These are phyloP conservation scores for Buphagus erythrorhynchus DNA, from an alignment of 2,797 vertebrate species.

Conservation along the genomic window DNA sequence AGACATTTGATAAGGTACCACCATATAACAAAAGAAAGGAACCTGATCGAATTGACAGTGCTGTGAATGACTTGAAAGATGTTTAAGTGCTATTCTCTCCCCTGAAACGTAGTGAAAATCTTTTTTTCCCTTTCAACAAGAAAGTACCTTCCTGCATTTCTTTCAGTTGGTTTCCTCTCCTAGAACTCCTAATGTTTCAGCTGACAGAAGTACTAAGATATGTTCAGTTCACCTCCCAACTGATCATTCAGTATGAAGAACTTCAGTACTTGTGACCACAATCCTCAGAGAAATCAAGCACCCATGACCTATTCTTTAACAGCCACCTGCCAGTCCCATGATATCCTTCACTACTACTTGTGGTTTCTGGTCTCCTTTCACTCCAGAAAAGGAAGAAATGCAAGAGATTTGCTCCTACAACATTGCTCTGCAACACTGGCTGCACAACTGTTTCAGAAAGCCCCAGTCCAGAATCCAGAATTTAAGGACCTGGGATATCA, in stretches of 20 bases:
- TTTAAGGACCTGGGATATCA: background rate
- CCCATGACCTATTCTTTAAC: background rate
- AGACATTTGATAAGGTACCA: background rate
- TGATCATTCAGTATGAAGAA: background rate
- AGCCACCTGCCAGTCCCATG: accelerated
- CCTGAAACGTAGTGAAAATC: background rate
- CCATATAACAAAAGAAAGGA: background rate
- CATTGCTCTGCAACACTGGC: background rate
- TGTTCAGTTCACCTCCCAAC: background rate
- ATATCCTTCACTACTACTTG: background rate
- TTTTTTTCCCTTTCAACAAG: background rate
- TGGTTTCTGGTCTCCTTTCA: background rate
- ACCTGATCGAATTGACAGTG: background rate
- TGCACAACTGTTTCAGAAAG: background rate
- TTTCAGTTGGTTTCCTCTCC: background rate
- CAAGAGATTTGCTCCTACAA: background rate
- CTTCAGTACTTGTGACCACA: background rate
- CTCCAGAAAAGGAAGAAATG: background rate
- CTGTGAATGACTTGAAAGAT: background rate
- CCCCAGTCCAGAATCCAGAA: background rate
- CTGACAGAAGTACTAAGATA: background rate
- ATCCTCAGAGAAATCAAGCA: background rate
- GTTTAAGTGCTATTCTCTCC: background rate
- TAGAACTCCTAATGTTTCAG: background rate
- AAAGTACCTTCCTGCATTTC: background rate